Percentiles rank a stretch among this genome's conserved stretches.
These are phyloP conservation scores for Paradoxurus hermaphroditus DNA, from an alignment of 2,113 vertebrate species.

Conservation along the genomic window DNA sequence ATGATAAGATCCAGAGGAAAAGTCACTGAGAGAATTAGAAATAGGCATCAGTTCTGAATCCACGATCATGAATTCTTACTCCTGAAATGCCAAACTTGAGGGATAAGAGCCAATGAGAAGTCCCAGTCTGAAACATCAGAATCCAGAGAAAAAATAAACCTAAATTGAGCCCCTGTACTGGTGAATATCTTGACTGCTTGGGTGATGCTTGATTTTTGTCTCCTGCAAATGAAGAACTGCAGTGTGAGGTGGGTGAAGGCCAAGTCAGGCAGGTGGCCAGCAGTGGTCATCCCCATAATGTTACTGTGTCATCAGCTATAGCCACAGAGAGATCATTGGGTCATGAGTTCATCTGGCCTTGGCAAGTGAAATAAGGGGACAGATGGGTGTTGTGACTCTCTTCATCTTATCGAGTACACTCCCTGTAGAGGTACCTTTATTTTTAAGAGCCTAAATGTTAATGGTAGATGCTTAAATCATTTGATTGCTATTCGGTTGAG, in stretches of 20 bases:
- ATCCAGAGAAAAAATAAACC: background rate
- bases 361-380: background rate
- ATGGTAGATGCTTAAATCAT: background rate
- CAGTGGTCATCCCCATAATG: rapidly evolving
- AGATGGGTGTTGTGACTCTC: background rate
- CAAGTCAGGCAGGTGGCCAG: rapidly evolving
- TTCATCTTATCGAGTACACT: background rate
- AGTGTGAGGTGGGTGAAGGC: background rate
- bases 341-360: background rate
- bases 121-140: background rate
- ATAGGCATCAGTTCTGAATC: background rate
- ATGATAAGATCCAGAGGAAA: background rate
- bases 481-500: background rate
- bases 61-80: background rate
- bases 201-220: background rate
- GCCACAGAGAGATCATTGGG: rapidly evolving
- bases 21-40: background rate
- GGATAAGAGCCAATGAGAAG: background rate
- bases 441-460: background rate
- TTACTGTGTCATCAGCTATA: background rate
- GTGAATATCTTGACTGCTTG: background rate
- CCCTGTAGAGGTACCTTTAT: background rate
- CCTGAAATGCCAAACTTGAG: background rate
- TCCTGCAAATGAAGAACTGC: background rate
- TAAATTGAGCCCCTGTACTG: background rate